phyloP scores from a whole-genome alignment of 2,888 invertebrate genomes.

The Biston betularia region DNA sequence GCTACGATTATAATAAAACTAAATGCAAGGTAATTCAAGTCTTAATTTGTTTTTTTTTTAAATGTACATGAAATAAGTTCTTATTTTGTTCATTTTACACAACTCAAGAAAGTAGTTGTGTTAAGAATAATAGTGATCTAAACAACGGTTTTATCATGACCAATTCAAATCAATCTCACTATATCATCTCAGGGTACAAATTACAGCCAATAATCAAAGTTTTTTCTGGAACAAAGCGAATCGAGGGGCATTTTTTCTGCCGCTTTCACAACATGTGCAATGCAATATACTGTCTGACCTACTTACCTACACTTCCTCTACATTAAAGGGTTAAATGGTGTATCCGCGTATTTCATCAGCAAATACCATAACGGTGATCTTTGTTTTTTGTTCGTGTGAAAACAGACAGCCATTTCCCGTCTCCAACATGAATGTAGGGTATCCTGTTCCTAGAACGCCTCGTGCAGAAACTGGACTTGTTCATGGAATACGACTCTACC shows the following conservation, averaged over 20 bases:
- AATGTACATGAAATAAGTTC: too few species aligned
- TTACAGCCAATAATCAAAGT: conserved; percentile 82
- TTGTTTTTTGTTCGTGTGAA: conserved; percentile 59
- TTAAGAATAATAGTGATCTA: not conserved
- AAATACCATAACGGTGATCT: conserved; percentile 52
- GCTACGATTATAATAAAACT: too few species aligned
- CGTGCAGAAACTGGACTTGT: conserved; percentile 3
- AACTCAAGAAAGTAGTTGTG: not conserved
- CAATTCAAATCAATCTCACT: conserved; percentile 57
- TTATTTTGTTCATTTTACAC: not conserved
- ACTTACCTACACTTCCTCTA: conserved; percentile 83
- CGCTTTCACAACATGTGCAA: conserved; percentile 85
- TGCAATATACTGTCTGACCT: conserved; percentile 80
- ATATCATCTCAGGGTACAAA: conserved; percentile 73
- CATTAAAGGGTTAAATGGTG: conserved; percentile 80
- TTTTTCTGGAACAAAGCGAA: conserved; percentile 82
- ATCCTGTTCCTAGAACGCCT: conserved; percentile 34
- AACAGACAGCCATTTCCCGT: conserved; percentile 47
- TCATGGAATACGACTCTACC: not conserved
- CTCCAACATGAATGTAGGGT: conserved; percentile 12
- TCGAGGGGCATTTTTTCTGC: conserved; percentile 77
- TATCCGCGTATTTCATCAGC: conserved; percentile 72
- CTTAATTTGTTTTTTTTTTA: too few species aligned
- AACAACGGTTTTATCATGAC: conserved; percentile 20
- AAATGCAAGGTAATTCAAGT: too few species aligned